Percentiles rank a stretch among this genome's conserved stretches.
These are phyloP conservation scores for Ophion obscuratus DNA, from an alignment of 2,888 invertebrate species.

Conservation along the genomic window DNA sequence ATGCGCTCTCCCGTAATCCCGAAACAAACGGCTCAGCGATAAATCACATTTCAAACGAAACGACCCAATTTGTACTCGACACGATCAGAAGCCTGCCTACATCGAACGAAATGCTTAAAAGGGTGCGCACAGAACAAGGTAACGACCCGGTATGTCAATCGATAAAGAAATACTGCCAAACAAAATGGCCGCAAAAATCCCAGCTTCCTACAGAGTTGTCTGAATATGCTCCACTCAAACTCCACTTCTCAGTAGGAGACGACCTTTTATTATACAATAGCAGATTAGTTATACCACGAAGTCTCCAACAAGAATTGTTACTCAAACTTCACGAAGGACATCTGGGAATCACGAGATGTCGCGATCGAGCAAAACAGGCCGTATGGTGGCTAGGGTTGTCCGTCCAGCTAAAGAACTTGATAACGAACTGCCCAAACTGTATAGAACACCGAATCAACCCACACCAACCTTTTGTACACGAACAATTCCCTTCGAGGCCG, in stretches of 20 bases:
- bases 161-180: slow-evolving; percentile 56
- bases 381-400: slow-evolving; percentile 68
- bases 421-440: slow-evolving; percentile 58
- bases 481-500: slow-evolving; percentile 57
- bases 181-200: slow-evolving; percentile 62
- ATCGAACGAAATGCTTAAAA: slow-evolving; percentile 46
- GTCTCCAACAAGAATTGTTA: slow-evolving; percentile 65
- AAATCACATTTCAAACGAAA: slow-evolving; percentile 30
- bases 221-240: slow-evolving; percentile 62
- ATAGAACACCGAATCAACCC: slow-evolving; percentile 48
- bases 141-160: slow-evolving; percentile 50
- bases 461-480: slow-evolving; percentile 54
- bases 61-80: slow-evolving; percentile 46
- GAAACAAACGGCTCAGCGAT: slow-evolving; percentile 4
- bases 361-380: slow-evolving; percentile 62
- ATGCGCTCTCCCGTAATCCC: slow-evolving; percentile 72
- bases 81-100: slow-evolving; percentile 59
- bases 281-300: slow-evolving; percentile 68
- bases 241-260: slow-evolving; percentile 63
- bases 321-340: slow-evolving; percentile 71
- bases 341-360: slow-evolving; percentile 64
- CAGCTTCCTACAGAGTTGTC: slow-evolving; percentile 44
- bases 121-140: slow-evolving; percentile 60
- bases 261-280: slow-evolving; percentile 66
- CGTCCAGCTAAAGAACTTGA: slow-evolving; percentile 53